phyloP scores from a whole-genome alignment of 2,113 vertebrate genomes.

The Neolamprologus kungweensis region DNA sequence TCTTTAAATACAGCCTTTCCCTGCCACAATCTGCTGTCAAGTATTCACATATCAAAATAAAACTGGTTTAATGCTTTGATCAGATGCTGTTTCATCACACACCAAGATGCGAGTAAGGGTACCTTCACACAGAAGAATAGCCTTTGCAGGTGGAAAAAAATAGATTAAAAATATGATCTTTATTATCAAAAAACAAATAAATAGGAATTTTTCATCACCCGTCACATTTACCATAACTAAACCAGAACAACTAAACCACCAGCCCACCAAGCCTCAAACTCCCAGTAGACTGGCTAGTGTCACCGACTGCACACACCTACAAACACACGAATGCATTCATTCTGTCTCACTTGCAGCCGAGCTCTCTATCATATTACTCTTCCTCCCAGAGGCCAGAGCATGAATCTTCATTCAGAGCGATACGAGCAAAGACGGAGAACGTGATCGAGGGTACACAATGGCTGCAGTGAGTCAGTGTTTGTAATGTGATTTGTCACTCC shows the following conservation, averaged over 20 bases:
- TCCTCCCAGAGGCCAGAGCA: slow-evolving; percentile 35
- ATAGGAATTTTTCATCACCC: neutral
- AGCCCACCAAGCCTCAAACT: neutral
- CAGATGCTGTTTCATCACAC: neutral
- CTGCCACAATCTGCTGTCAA: neutral
- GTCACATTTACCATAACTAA: neutral
- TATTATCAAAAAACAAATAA: neutral
- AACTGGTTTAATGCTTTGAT: neutral
- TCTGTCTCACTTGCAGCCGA: neutral
- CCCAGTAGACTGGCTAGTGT: neutral
- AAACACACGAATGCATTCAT: neutral
- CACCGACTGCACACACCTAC: neutral
- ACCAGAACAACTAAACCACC: neutral
- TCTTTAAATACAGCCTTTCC: neutral
- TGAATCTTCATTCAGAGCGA: slow-evolving; percentile 48
- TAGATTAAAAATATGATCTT: neutral
- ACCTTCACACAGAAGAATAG: neutral
- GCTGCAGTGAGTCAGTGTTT: slow-evolving; percentile 49
- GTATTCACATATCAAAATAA: neutral
- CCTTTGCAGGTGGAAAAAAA: neutral
- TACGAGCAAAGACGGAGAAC: slow-evolving; percentile 34
- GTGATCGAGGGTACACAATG: slow-evolving; percentile 18
- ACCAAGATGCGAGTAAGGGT: neutral
- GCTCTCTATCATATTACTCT: slow-evolving; percentile 42
- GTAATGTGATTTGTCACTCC: slow-evolving; percentile 68